Evolutionary conservation across 2,888 invertebrate genomes (phyloP), one percentile per base, ranked within the genome.

Genomic region (Bugula neritina): DNA sequence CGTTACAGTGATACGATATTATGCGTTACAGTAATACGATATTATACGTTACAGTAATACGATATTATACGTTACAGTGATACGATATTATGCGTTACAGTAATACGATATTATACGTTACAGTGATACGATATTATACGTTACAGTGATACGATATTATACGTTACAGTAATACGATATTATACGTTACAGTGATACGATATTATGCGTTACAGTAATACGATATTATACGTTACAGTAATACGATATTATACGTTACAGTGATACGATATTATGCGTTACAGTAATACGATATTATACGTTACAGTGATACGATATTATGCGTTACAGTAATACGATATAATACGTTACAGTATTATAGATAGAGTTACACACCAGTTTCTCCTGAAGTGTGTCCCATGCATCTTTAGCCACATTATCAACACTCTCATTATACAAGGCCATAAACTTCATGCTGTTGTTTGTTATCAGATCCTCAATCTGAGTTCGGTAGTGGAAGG

Each of bases 311-410:
- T 43, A 10, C 17, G 43, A 43, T 43, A 43, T 17, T 10, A 43
- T 43, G 17, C 5, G 5, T 43, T 43, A 43, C 17, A 43, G 17
- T 43, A 43, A 43, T 43, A 10, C 43, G 17, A 17, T 43, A 43
- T 43, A n/a, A n/a, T n/a, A n/a, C n/a, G n/a, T n/a, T n/a, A n/a
- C n/a, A n/a, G n/a, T n/a, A n/a, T n/a, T n/a, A n/a, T n/a, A n/a
- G n/a, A n/a, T n/a, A n/a, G n/a, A n/a, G n/a, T n/a, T n/a, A 63
- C 29, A 13, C n/a, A 63, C 63, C 34, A 63, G 63, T 27, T 63
- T 27, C 29, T 63, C 63, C 31, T 63, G 63, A 13, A 63, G 5
- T 13, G 13, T 25, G n/a, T 63, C 63, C 63, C 63, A 63, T 13
- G 63, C 23, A 25, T 55, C 63, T 29, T 25, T 27, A 25, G 29